Evolutionary conservation across 2,797 vertebrate genomes (phyloP), one percentile per base, ranked within the genome.

Genomic region (Aphelocoma californica): DNA sequence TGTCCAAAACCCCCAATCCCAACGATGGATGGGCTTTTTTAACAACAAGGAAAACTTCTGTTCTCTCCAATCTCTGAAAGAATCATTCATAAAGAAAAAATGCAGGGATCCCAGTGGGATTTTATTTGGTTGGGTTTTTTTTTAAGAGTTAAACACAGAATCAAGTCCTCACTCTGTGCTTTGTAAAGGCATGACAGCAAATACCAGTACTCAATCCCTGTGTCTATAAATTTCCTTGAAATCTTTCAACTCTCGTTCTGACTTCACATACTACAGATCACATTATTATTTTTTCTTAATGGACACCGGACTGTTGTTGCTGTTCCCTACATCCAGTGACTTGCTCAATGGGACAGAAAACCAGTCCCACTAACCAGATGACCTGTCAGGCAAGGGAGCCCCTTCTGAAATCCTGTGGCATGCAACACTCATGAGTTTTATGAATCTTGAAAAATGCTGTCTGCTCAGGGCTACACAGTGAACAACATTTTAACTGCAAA

Each of bases 11-110:
- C 17, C 6, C 4, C 26, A 50, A 9, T 14, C n/a, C 18, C 1
- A 0, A 45, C 0, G 0, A 69, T 17, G 40, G 40, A 40, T 6
- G 8, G 9, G 6, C 4, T 10, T 34, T 50, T 57, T 18, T 23
- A 75, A 72, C 17, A 66, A 44, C 31, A 42, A 78, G 16, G 70
- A 86, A 38, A 80, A 32, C 13, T 66, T 71, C 26, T 57, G 10
- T 21, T 74, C 28, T 67, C 34, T 62, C 28, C 3, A 4, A 31
- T 28, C 5, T 3, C 6, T 45, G 31, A 66, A 38, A 81, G 20
- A 79, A 81, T 31, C 7, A 34, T 48, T 58, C 4, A 5, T 14
- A 69, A 81, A 34, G 67, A 58, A 7, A 71, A 57, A 65, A 58
- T 3, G 2, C 48, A 74, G 19, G 7, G 29, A 71, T 44, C 3